These are phyloP conservation scores for Lymantria monacha DNA, from an alignment of 2,888 invertebrate genomes.

Conservation along the genomic window DNA sequence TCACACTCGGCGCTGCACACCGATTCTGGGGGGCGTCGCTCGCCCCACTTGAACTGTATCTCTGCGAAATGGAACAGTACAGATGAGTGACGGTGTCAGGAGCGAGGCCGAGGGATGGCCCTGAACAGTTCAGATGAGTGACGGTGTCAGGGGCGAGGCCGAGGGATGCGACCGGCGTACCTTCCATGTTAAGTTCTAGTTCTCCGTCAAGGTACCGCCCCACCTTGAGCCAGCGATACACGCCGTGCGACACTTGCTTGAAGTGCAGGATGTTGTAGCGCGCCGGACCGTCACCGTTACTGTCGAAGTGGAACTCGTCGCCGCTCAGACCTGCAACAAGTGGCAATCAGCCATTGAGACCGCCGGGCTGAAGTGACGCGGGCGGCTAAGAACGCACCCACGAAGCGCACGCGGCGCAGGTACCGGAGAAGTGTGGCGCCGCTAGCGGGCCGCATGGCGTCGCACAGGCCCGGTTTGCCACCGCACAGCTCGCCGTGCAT, in stretches of 20 bases:
- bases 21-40: constrained; percentile 91
- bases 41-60: constrained; percentile 90
- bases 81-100: too few relatives aligned
- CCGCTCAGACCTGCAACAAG: constrained; percentile 88
- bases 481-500: constrained; percentile 93
- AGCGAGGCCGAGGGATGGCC: too few relatives aligned
- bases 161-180: constrained; percentile 56
- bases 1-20: constrained; percentile 95
- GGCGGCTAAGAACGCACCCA: constrained; percentile 43
- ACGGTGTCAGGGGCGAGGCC: too few relatives aligned
- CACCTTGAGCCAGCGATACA: constrained; percentile 92
- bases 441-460: constrained; percentile 93
- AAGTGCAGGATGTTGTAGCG: constrained; percentile 97
- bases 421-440: constrained; percentile 93
- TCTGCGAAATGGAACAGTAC: constrained; percentile 66
- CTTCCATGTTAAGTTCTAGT: constrained; percentile 89
- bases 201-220: constrained; percentile 93
- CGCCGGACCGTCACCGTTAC: constrained; percentile 95
- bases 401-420: constrained; percentile 91
- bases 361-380: not conserved
- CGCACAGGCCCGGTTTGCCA: constrained; percentile 89
- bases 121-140: too few relatives aligned
- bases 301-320: constrained; percentile 94
- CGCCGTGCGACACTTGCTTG: constrained; percentile 88
- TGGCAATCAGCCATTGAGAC: not conserved